A percentile compares a stretch with the other conserved stretches of the same genome.
phyloP scores from a whole-genome alignment of 2,888 invertebrate species.

The Ormyrus labotus region DNA sequence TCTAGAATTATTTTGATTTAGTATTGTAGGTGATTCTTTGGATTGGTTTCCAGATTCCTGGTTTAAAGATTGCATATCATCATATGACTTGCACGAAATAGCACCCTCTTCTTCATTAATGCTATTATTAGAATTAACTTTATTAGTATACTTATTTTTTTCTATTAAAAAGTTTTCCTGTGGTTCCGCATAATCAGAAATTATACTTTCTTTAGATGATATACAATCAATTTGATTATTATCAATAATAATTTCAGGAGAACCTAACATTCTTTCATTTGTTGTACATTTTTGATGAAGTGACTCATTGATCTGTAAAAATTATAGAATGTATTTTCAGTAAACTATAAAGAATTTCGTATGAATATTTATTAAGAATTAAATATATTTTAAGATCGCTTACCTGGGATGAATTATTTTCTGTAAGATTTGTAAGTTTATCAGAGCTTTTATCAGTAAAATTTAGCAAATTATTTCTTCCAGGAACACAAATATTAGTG shows the following conservation, averaged over 20 bases:
- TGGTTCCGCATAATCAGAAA: neutral
- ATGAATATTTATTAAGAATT: neutral
- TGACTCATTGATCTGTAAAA: constrained; percentile 35
- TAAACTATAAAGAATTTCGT: neutral
- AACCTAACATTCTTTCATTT: constrained; percentile 18
- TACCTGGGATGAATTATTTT: constrained; percentile 44
- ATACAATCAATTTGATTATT: constrained; percentile 26
- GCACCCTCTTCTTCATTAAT: constrained; percentile 60
- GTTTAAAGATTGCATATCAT: constrained; percentile 58
- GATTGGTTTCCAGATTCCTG: neutral
- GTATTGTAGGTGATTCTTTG: neutral
- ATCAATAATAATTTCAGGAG: neutral
- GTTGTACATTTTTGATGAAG: neutral
- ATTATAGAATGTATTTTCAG: neutral
- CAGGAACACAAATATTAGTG: constrained; percentile 34
- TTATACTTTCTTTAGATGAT: constrained; percentile 23
- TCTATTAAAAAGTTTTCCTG: neutral
- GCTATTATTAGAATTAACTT: constrained; percentile 57
- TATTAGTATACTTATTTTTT: neutral
- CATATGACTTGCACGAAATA: constrained; percentile 61
- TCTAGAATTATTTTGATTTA: no score
- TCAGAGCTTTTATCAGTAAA: constrained; percentile 44
- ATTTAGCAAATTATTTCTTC: constrained; percentile 31
- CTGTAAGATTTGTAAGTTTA: constrained; percentile 42
- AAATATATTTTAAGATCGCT: neutral